These are phyloP conservation scores for Adineta ricciae DNA, from an alignment of 2,888 invertebrate genomes.

Conservation along the genomic window DNA sequence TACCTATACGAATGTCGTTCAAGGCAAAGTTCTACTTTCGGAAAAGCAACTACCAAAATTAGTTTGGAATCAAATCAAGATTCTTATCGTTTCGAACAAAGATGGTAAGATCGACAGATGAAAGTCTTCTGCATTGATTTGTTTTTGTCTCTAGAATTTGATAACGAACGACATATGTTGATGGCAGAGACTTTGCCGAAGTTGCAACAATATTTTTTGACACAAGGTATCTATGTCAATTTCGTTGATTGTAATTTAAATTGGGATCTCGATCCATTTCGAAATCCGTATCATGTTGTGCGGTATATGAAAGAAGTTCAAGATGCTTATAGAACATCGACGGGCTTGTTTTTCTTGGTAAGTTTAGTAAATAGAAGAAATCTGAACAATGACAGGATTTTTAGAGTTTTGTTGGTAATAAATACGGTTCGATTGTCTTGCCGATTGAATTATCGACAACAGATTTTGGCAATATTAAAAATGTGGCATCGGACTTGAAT, in stretches of 20 bases:
- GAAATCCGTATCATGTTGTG: slow-evolving; percentile 32
- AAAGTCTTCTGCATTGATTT: neutral
- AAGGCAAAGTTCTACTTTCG: neutral
- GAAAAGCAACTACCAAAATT: neutral
- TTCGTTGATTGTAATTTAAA: slow-evolving; percentile 34
- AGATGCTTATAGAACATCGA: slow-evolving; percentile 31
- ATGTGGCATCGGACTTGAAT: slow-evolving; percentile 23
- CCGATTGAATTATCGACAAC: slow-evolving; percentile 32
- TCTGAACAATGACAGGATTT: neutral
- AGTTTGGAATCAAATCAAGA: neutral
- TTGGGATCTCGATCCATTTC: slow-evolving; percentile 30
- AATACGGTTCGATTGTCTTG: slow-evolving; percentile 34
- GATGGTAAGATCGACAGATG: neutral
- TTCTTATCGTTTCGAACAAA: neutral
- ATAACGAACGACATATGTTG: slow-evolving; percentile 32
- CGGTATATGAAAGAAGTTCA: slow-evolving; percentile 31
- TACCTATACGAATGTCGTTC: neutral
- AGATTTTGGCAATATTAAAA: slow-evolving; percentile 32
- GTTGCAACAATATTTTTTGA: slow-evolving; percentile 35
- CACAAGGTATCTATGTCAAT: slow-evolving; percentile 33
- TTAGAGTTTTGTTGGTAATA: slow-evolving; percentile 34
- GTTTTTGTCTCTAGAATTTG: slow-evolving; percentile 34
- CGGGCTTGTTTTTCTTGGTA: slow-evolving; percentile 34
- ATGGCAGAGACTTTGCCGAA: slow-evolving; percentile 31
- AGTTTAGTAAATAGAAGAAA: neutral